Percentiles rank a stretch among this genome's conserved stretches.
These are phyloP conservation scores for Calliphora vicina DNA, from an alignment of 1,140 invertebrate species.

Conservation along the genomic window DNA sequence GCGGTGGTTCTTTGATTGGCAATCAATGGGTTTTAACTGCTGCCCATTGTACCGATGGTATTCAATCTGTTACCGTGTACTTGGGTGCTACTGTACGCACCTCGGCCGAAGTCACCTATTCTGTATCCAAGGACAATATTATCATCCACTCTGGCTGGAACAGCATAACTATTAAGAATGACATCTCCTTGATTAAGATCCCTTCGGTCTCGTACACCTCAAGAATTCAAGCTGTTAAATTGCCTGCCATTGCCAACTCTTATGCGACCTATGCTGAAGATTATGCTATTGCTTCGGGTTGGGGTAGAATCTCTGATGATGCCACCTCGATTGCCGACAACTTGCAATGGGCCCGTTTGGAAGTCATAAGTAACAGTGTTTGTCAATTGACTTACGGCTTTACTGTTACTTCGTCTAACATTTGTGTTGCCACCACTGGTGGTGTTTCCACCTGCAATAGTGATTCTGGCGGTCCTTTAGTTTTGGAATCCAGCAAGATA, in stretches of 20 bases:
- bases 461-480: conserved; percentile 68
- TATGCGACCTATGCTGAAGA: conserved; percentile 51
- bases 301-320: conserved; percentile 48
- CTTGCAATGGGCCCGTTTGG: conserved; percentile 39
- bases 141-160: conserved; percentile 33
- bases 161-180: conserved; percentile 46
- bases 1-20: conserved; percentile 68
- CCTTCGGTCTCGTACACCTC: conserved; percentile 35
- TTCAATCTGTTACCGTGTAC: conserved; percentile 24
- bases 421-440: conserved; percentile 42
- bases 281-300: conserved; percentile 49
- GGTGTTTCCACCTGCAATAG: conserved; percentile 61
- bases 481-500: conserved; percentile 52
- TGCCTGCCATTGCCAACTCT: conserved; percentile 47
- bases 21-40: conserved; percentile 68
- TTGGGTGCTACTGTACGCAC: conserved; percentile 34
- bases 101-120: conserved; percentile 11
- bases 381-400: conserved; percentile 44
- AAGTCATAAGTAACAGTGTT: conserved; percentile 43
- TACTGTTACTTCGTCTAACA: conserved; percentile 44
- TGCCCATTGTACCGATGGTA: conserved; percentile 67
- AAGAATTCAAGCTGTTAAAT: conserved; percentile 37
- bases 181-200: conserved; percentile 56
- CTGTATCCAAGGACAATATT: conserved; percentile 11
- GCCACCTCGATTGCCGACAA: not conserved